Evolutionary conservation across 2,888 invertebrate species (phyloP).

Genomic region (Phlogophora meticulosa): DNA sequence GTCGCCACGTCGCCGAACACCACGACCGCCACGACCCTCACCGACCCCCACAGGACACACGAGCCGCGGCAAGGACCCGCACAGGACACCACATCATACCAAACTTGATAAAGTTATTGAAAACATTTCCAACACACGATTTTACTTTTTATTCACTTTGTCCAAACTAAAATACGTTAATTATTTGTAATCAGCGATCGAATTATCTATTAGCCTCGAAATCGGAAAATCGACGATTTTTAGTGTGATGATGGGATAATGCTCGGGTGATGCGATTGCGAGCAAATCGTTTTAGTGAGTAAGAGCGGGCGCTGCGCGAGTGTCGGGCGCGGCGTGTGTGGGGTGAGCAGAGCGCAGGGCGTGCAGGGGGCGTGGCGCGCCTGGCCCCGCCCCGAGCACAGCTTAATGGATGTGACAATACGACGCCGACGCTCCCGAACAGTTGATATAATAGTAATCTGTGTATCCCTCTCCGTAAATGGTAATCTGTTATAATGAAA

Average conservation of each 20-base stretch:
- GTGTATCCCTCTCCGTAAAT: constrained; percentile 83
- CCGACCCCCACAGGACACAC: constrained; percentile 53
- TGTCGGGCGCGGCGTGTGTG: constrained; percentile 71
- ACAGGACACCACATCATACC: constrained; percentile 68
- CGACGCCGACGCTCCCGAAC: constrained; percentile 88
- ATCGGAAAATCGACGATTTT: constrained; percentile 54
- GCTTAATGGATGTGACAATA: constrained; percentile 90
- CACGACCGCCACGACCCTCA: constrained; percentile 54
- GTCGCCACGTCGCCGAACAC: constrained; percentile 77
- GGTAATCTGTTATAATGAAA: constrained; percentile 73
- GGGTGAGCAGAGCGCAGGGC: constrained; percentile 66
- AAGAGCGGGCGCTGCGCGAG: constrained; percentile 71
- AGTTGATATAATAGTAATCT: constrained; percentile 84
- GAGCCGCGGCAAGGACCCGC: constrained; percentile 28
- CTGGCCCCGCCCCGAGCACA: constrained; percentile 79
- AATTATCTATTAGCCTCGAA: constrained; percentile 31
- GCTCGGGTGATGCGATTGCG: constrained; percentile 87
- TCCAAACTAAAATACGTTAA: constrained; percentile 19
- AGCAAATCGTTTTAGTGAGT: constrained; percentile 87
- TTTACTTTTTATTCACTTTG: constrained; percentile 24
- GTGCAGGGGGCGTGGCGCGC: constrained; percentile 78
- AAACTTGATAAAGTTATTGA: constrained; percentile 59
- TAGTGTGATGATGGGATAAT: constrained; percentile 73
- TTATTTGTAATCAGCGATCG: constrained; percentile 10
- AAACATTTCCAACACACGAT: constrained; percentile 50